phyloP scores from a whole-genome alignment of 2,113 vertebrate species.

The Hippopotamus amphibius region DNA sequence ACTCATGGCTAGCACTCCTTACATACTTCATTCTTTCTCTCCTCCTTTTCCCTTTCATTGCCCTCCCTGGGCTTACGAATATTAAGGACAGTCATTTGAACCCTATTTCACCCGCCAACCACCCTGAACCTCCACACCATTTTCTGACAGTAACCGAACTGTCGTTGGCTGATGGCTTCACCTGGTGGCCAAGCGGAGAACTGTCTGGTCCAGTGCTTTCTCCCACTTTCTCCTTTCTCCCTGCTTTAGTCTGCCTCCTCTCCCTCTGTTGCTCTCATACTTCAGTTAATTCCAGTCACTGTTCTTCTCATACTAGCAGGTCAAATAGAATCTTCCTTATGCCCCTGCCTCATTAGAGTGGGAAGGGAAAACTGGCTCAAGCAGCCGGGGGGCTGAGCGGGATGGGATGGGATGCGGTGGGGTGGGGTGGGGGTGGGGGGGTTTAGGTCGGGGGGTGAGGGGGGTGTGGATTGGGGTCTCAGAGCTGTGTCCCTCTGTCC shows the following conservation, averaged over 20 bases:
- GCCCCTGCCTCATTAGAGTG: background rate
- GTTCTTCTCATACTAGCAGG: background rate
- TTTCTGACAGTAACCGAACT: background rate
- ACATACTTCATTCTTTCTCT: background rate
- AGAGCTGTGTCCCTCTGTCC: background rate
- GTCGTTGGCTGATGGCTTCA: background rate
- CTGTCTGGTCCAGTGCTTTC: background rate
- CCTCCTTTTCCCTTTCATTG: background rate
- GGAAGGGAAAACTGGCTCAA: background rate
- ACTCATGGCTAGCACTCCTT: background rate
- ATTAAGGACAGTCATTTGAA: background rate
- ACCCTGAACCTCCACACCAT: background rate
- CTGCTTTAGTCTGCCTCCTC: rapidly evolving
- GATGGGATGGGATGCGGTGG: no score
- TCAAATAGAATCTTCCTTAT: background rate
- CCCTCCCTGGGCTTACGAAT: background rate
- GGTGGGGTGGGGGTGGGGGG: background rate
- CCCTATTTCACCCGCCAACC: background rate
- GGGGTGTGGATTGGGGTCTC: background rate
- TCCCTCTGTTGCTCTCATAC: background rate
- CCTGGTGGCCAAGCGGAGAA: background rate
- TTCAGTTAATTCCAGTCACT: background rate
- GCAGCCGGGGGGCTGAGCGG: background rate
- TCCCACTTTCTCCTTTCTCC: rapidly evolving
- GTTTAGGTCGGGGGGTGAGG: background rate